Percentiles rank a stretch among this genome's conserved stretches.
phyloP scores from a whole-genome alignment of 2,113 vertebrate species.

The Ginglymostoma cirratum region DNA sequence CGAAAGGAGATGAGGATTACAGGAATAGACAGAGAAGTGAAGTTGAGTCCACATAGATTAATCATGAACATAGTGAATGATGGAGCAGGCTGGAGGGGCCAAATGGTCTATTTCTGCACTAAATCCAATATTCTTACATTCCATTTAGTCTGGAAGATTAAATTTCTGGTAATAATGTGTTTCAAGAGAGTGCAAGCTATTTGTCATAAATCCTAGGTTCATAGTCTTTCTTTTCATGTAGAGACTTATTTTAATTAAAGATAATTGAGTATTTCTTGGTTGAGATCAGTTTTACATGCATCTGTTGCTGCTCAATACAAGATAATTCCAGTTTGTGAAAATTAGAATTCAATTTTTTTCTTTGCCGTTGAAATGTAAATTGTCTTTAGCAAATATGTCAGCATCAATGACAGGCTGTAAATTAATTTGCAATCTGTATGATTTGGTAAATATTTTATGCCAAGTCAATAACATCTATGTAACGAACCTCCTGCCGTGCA shows the following conservation, averaged over 20 bases:
- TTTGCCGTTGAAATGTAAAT: background rate
- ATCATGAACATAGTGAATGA: too few relatives aligned
- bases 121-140: too few relatives aligned
- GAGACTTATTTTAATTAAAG: background rate
- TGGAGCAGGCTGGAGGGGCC: too few relatives aligned
- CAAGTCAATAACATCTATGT: background rate
- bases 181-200: background rate
- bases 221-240: background rate
- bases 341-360: background rate
- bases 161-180: background rate
- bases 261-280: slow-evolving; percentile 2
- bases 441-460: background rate
- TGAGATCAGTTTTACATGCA: background rate
- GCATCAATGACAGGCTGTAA: background rate
- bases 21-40: too few relatives aligned
- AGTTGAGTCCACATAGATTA: too few relatives aligned
- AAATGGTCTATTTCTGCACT: too few relatives aligned
- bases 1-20: too few relatives aligned
- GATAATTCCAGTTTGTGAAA: background rate
- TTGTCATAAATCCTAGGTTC: background rate
- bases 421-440: background rate
- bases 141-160: background rate
- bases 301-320: background rate
- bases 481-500: background rate
- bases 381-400: background rate